Evolutionary conservation across 2,113 vertebrate genomes (phyloP), one percentile per base, ranked within the genome.

Genomic region (Barbus barbus): DNA sequence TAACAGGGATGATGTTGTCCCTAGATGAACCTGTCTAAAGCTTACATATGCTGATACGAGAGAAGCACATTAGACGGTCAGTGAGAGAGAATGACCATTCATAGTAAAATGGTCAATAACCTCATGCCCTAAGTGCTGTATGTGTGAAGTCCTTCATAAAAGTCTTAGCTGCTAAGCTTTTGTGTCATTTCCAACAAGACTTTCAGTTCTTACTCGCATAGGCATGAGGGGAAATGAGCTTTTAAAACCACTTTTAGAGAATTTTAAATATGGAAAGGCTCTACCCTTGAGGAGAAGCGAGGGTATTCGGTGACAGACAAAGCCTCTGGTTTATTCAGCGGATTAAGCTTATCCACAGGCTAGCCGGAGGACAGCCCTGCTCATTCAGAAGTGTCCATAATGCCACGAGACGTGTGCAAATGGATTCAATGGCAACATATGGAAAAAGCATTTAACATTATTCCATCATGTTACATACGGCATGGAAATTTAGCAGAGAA

Each of bases 291-390:
- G 78, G 61, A 31, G 53, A 80, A 67, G 24, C 18, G 18, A 80
- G 78, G 60, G n/a, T 48, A 67, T 28, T 67, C 65, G 26, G 41
- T 80, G 78, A 80, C 60, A 80, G 78, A 80, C 78, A 67, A 80
- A 80, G 78, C 78, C 60, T 80, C 38, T 65, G 78, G 78, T 80
- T 80, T 80, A 80, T 63, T 80, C 24, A 46, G 60, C 4, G 78
- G 78, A 80, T 80, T 80, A 80, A 65, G 78, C 26, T 80, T 80
- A 80, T 80, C 60, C 78, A n/a, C 78, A 31, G 41, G 41, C 78
- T 41, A 33, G 78, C 80, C 72, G 67, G 84, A 81, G 16, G 20
- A 82, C 72, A 63, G 60, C 53, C 73, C 46, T 77, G 61, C 24
- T 69, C 61, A 33, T 78, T 82, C 61, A 48, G 60, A 44, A 36